A percentile compares a stretch with the other conserved stretches of the same genome.
phyloP scores from a whole-genome alignment of 2,797 vertebrate species.

The Myripristis murdjan region DNA sequence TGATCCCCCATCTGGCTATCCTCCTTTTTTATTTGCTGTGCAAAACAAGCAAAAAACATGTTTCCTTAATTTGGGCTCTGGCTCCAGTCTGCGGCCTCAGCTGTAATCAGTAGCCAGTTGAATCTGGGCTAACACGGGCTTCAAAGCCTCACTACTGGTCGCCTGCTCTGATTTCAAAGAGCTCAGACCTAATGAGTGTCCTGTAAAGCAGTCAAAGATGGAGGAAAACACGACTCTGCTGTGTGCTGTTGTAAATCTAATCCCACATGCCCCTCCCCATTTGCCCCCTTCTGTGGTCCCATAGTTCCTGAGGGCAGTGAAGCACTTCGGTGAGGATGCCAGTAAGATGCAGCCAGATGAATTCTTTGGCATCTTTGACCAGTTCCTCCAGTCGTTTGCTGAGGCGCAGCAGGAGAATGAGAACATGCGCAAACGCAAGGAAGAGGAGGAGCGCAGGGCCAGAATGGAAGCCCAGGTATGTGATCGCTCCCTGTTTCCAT shows the following conservation, averaged over 20 bases:
- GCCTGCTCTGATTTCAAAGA: slow-evolving; percentile 78
- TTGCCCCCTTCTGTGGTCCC: slow-evolving; percentile 47
- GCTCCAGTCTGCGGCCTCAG: slow-evolving; percentile 68
- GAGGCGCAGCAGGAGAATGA: slow-evolving; percentile 98
- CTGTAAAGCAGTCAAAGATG: slow-evolving; percentile 67
- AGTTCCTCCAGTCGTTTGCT: slow-evolving; percentile 94
- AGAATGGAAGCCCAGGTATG: slow-evolving; percentile 97
- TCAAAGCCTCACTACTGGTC: slow-evolving; percentile 71
- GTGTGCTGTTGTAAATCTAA: slow-evolving; percentile 72
- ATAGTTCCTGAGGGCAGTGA: slow-evolving; percentile 94
- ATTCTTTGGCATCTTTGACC: slow-evolving; percentile 99
- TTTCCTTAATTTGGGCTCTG: slow-evolving; percentile 70
- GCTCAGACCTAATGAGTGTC: slow-evolving; percentile 65
- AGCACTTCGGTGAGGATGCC: slow-evolving; percentile 95
- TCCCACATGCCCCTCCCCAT: background rate
- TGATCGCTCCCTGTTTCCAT: background rate
- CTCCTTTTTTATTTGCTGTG: slow-evolving; percentile 50
- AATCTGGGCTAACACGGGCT: slow-evolving; percentile 66
- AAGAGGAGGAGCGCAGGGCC: slow-evolving; percentile 95
- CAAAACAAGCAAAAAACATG: slow-evolving; percentile 65
- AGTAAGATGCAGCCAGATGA: slow-evolving; percentile 96
- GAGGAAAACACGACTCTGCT: slow-evolving; percentile 53
- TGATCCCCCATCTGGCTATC: slow-evolving; percentile 69
- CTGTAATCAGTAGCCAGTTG: slow-evolving; percentile 78
- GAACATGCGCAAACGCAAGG: slow-evolving; percentile 95